Evolutionary conservation across 2,113 vertebrate genomes (phyloP).

Genomic region (Otolemur garnettii): DNA sequence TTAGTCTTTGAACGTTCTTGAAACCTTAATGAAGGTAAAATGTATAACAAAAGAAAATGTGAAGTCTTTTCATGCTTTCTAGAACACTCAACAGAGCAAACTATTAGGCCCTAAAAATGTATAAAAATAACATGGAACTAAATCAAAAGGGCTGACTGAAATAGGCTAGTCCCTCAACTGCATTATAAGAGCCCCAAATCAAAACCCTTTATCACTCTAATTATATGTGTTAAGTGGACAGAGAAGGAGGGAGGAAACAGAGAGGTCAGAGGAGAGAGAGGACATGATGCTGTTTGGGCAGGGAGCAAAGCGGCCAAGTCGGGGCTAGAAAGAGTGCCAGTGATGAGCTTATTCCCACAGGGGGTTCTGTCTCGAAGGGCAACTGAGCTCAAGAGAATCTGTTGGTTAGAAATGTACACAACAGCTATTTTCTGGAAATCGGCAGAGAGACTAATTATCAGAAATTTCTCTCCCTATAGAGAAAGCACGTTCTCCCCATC

Average conservation of each 20-base stretch:
- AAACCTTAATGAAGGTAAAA: constrained; percentile 9
- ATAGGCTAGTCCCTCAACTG: not conserved
- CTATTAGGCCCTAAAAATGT: not conserved
- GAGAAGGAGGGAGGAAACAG: too few species aligned
- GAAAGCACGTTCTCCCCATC: not conserved
- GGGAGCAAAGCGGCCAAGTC: not conserved
- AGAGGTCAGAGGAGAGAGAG: rapidly evolving
- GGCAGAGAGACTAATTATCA: constrained; percentile 61
- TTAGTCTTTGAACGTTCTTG: constrained; percentile 4
- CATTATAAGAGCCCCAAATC: not conserved
- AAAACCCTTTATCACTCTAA: not conserved
- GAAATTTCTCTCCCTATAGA: constrained; percentile 37
- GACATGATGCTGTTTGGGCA: not conserved
- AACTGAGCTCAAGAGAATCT: constrained; percentile 12
- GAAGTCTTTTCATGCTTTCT: constrained; percentile 33
- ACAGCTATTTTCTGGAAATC: constrained; percentile 34
- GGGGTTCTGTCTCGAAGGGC: not conserved
- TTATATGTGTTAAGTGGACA: not conserved
- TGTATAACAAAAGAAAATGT: not conserved
- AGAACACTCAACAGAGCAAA: constrained; percentile 34
- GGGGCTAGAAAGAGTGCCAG: not conserved
- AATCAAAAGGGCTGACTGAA: not conserved
- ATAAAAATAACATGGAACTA: not conserved
- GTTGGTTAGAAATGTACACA: not conserved
- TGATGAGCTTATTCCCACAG: not conserved